phyloP scores from a whole-genome alignment of 2,797 vertebrate species.

The Neosalanx taihuensis region DNA sequence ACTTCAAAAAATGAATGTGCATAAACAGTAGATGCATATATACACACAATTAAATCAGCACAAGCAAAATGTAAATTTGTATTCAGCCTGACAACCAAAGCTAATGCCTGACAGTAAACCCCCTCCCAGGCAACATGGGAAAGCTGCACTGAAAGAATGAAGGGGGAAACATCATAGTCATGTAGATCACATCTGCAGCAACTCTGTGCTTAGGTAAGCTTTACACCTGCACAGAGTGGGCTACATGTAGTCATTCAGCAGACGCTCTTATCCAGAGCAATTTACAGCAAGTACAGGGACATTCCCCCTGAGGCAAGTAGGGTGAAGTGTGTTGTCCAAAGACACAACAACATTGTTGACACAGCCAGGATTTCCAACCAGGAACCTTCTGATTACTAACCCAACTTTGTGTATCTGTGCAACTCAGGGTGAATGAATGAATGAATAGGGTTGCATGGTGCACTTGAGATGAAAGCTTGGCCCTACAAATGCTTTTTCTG shows the following conservation, averaged over 20 bases:
- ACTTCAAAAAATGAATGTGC: not conserved
- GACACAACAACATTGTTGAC: too few species aligned
- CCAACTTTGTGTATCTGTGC: not conserved
- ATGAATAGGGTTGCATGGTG: too few species aligned
- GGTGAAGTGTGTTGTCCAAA: too few species aligned
- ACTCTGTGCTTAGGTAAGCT: constrained; percentile 4
- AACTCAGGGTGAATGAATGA: too few species aligned
- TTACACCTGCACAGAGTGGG: not conserved
- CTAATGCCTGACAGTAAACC: constrained; percentile 23
- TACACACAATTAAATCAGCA: not conserved
- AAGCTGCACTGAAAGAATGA: not conserved
- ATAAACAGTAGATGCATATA: not conserved
- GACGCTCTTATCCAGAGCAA: too few species aligned
- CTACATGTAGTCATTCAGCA: too few species aligned
- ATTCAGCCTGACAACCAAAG: constrained; percentile 41
- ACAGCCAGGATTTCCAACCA: too few species aligned
- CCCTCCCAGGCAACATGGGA: constrained; percentile 30
- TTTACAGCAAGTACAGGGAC: too few species aligned
- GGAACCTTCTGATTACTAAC: too few species aligned
- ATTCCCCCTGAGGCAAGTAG: too few species aligned
- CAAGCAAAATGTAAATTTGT: not conserved
- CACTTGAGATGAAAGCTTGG: too few species aligned
- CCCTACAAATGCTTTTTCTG: too few species aligned
- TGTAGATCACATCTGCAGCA: constrained; percentile 41
- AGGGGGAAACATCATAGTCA: constrained; percentile 39